These are phyloP conservation scores for Pteronotus mesoamericanus DNA, from an alignment of 2,797 vertebrate genomes.

Conservation along the genomic window DNA sequence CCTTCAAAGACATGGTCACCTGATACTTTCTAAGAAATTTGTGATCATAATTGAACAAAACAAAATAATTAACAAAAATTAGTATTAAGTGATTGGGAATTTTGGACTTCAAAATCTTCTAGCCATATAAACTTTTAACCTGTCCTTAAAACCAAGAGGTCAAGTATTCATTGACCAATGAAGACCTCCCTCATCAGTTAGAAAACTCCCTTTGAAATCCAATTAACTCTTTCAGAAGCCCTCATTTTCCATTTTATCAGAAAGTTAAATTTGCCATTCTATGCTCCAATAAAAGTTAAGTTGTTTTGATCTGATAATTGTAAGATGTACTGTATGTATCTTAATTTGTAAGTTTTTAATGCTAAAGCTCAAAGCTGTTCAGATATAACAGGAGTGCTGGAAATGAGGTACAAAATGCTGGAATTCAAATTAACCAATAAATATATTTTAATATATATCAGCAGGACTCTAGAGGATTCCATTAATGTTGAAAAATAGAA, in stretches of 20 bases:
- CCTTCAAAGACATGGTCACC: slow-evolving; percentile 76
- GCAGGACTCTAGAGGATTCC: slow-evolving; percentile 95
- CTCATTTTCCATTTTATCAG: slow-evolving; percentile 82
- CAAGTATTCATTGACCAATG: slow-evolving; percentile 82
- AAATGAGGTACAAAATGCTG: slow-evolving; percentile 87
- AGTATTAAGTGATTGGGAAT: slow-evolving; percentile 79
- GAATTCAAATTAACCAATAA: slow-evolving; percentile 92
- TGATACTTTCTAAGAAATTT: slow-evolving; percentile 77
- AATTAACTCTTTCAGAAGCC: slow-evolving; percentile 84
- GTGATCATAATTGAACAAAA: slow-evolving; percentile 75
- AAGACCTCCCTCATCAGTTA: slow-evolving; percentile 69
- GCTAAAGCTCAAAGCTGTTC: slow-evolving; percentile 82
- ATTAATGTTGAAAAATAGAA: slow-evolving; percentile 95
- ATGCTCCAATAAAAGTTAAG: slow-evolving; percentile 84
- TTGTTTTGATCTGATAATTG: slow-evolving; percentile 88
- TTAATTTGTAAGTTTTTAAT: slow-evolving; percentile 87
- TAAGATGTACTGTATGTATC: slow-evolving; percentile 84
- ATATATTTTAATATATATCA: slow-evolving; percentile 91
- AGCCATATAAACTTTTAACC: slow-evolving; percentile 79
- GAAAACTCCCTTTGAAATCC: slow-evolving; percentile 83
- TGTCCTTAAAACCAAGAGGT: slow-evolving; percentile 81
- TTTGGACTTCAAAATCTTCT: slow-evolving; percentile 77
- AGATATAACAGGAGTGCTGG: slow-evolving; percentile 87
- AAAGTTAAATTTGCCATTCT: slow-evolving; percentile 83
- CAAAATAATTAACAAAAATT: slow-evolving; percentile 82